Evolutionary conservation across 1,140 invertebrate genomes (phyloP).

Genomic region (Dendrolimus kikuchii): DNA sequence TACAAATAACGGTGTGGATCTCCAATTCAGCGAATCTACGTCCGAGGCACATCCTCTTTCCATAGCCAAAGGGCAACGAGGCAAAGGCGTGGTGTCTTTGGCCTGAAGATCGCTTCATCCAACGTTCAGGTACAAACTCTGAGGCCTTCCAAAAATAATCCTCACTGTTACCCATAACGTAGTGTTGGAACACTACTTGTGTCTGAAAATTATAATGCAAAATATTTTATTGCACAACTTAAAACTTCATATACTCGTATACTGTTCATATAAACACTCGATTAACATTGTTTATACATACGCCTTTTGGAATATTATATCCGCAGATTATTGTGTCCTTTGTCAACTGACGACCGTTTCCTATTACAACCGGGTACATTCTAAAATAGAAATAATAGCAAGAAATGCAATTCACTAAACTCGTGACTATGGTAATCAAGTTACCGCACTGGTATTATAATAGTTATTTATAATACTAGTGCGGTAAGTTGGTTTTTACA

Average conservation of each 20-base stretch:
- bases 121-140: conserved; percentile 83
- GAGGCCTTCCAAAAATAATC: conserved; percentile 79
- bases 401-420: too few species aligned
- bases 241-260: neutral
- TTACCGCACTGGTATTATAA: too few species aligned
- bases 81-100: conserved; percentile 75
- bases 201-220: conserved; percentile 73
- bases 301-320: conserved; percentile 90
- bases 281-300: conserved; percentile 63
- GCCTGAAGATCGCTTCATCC: conserved; percentile 70
- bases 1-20: conserved; percentile 78
- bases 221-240: neutral
- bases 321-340: conserved; percentile 86
- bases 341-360: conserved; percentile 85
- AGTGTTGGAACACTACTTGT: conserved; percentile 86
- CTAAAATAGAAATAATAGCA: conserved; percentile 61
- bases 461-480: too few species aligned
- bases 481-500: too few species aligned
- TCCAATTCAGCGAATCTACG: conserved; percentile 83
- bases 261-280: neutral
- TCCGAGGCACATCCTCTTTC: conserved; percentile 83
- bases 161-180: conserved; percentile 83
- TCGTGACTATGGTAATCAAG: too few species aligned
- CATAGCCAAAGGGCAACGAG: conserved; percentile 82
- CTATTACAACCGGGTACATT: conserved; percentile 90